A percentile compares a stretch with the other conserved stretches of the same genome.
Evolutionary conservation across 2,888 invertebrate species (phyloP).

Genomic region (Andrena minutula): DNA sequence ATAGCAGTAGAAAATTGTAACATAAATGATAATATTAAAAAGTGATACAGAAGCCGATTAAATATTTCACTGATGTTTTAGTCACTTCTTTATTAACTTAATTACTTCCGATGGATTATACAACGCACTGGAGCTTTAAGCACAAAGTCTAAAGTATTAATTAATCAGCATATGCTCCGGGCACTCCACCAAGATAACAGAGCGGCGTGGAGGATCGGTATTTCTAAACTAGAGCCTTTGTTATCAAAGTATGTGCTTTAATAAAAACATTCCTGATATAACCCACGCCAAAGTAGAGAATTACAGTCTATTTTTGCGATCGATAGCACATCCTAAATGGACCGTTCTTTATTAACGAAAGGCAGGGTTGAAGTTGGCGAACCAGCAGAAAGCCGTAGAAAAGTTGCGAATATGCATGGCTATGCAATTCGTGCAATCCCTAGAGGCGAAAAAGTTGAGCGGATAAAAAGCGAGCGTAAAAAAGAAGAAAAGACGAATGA

Average conservation of each 20-base stretch:
- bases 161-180: neutral
- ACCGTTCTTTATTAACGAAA: slow-evolving; percentile 67
- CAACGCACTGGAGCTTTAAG: neutral
- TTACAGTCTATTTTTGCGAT: slow-evolving; percentile 56
- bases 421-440: slow-evolving; percentile 69
- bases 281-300: slow-evolving; percentile 31
- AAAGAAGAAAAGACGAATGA: slow-evolving; percentile 58
- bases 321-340: slow-evolving; percentile 60
- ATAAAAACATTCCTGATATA: slow-evolving; percentile 28
- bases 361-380: slow-evolving; percentile 52
- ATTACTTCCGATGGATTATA: neutral
- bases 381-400: slow-evolving; percentile 49
- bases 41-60: no score
- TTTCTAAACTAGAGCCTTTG: neutral
- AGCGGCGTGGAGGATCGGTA: neutral
- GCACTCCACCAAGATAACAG: neutral
- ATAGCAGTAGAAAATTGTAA: no score
- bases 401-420: slow-evolving; percentile 72
- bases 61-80: no score
- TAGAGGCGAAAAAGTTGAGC: slow-evolving; percentile 67
- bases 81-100: no score
- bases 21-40: no score
- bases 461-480: slow-evolving; percentile 63
- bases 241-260: neutral
- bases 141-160: neutral